Conservation (phyloP, 1,140 invertebrate species). For the Drosophila tani region DNA sequence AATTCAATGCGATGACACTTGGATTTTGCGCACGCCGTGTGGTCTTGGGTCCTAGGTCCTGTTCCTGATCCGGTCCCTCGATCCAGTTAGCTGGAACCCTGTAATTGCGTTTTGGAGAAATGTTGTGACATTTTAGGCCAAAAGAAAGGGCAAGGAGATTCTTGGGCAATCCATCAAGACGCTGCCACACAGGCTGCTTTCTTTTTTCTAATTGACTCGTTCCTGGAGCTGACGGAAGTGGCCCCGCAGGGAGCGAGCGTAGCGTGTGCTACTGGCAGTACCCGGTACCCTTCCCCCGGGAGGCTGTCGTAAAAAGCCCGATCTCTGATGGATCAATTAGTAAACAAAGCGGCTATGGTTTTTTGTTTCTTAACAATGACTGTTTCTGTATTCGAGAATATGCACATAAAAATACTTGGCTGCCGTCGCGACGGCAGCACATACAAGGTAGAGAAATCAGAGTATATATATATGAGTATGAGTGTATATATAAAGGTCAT, state of each 20-base stretch:
- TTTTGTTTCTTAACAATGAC: slow-evolving; percentile 68
- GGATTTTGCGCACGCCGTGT: slow-evolving; percentile 63
- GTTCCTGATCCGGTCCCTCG: slow-evolving; percentile 14
- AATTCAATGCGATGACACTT: slow-evolving; percentile 78
- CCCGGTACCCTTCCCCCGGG: slow-evolving; percentile 11
- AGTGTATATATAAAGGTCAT: slow-evolving; percentile 34
- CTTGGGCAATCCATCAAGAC: slow-evolving; percentile 66
- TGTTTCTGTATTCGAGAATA: slow-evolving; percentile 65
- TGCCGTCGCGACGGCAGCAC: slow-evolving; percentile 26
- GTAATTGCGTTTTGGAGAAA: slow-evolving; percentile 48
- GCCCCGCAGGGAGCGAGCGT: slow-evolving; percentile 45
- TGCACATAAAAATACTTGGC: slow-evolving; percentile 49
- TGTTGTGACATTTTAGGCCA: slow-evolving; percentile 68
- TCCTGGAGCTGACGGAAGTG: slow-evolving; percentile 45
- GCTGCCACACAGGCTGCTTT: slow-evolving; percentile 57
- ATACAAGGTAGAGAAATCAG: slow-evolving; percentile 30
- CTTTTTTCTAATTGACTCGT: slow-evolving; percentile 43
- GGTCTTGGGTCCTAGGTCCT: slow-evolving; percentile 34
- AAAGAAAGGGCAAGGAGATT: slow-evolving; percentile 53
- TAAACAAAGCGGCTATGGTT: slow-evolving; percentile 22
- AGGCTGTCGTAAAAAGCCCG: slow-evolving; percentile 8
- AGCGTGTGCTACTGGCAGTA: slow-evolving; percentile 70
- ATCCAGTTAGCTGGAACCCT: slow-evolving; percentile 58
- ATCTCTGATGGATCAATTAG: slow-evolving; percentile 28
- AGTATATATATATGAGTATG: slow-evolving; percentile 38